Percentiles rank a stretch among this genome's conserved stretches.
These are phyloP conservation scores for Empis stercorea DNA, from an alignment of 2,888 invertebrate species.

Conservation along the genomic window DNA sequence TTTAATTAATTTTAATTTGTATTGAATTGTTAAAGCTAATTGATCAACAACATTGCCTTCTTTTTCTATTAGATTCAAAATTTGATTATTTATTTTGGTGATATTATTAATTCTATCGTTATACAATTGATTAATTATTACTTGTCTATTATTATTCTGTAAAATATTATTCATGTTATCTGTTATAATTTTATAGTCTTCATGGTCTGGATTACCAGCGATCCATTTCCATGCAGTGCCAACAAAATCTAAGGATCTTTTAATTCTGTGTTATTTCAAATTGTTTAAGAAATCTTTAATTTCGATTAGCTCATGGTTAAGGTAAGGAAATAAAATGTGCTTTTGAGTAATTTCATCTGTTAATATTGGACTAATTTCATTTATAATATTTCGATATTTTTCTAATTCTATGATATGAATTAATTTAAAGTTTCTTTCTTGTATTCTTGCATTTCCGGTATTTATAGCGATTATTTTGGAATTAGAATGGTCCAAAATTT, in stretches of 20 bases:
- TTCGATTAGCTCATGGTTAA: not conserved
- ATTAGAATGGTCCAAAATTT: constrained; percentile 8
- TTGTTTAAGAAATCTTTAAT: not conserved
- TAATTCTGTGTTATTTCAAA: not conserved
- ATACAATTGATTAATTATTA: constrained; percentile 4
- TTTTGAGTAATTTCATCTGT: not conserved
- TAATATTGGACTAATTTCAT: not conserved
- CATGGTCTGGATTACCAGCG: not conserved
- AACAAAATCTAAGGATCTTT: not conserved
- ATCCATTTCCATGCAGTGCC: not conserved
- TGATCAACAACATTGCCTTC: constrained; percentile 4
- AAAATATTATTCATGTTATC: constrained; percentile 5
- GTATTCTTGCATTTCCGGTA: constrained; percentile 7
- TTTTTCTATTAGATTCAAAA: constrained; percentile 5
- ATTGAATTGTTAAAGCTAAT: constrained; percentile 7
- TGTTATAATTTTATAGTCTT: constrained; percentile 1
- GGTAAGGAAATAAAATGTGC: not conserved
- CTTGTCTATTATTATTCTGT: constrained; percentile 4
- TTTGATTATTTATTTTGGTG: constrained; percentile 8
- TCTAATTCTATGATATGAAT: constrained; percentile 8
- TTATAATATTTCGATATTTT: not conserved
- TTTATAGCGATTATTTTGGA: constrained; percentile 7
- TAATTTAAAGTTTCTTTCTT: constrained; percentile 6
- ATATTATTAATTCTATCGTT: constrained; percentile 6
- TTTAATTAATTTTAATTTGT: constrained; percentile 11